A percentile compares a stretch with the other conserved stretches of the same genome.
phyloP scores from a whole-genome alignment of 2,113 vertebrate species.

The Erpornis zantholeuca region DNA sequence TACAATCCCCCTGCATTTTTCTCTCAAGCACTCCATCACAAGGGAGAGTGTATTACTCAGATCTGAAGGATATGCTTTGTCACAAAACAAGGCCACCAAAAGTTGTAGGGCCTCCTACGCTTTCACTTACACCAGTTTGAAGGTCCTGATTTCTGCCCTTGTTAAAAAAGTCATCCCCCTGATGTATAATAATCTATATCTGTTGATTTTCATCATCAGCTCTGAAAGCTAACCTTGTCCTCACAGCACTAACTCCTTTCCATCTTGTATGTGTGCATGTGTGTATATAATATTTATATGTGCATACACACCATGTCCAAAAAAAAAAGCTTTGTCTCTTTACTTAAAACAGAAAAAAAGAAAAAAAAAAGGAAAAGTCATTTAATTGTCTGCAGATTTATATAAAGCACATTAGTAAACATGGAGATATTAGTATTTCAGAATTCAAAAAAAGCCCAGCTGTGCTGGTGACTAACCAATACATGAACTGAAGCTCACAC shows the following conservation, averaged over 20 bases:
- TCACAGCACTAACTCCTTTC: conserved; percentile 62
- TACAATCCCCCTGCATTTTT: conserved; percentile 30
- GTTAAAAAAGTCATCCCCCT: conserved; percentile 27
- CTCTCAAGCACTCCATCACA: not conserved
- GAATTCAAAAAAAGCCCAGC: conserved; percentile 68
- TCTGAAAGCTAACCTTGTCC: conserved; percentile 67
- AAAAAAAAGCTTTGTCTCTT: conserved; percentile 51
- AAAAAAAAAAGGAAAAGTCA: conserved; percentile 31
- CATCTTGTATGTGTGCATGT: conserved; percentile 62
- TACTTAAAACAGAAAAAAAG: conserved; percentile 34
- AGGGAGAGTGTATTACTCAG: conserved; percentile 44
- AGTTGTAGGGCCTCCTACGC: not conserved
- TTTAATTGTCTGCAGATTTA: conserved; percentile 65
- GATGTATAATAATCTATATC: conserved; percentile 40
- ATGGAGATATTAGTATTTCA: conserved; percentile 68
- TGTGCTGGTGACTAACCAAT: conserved; percentile 76
- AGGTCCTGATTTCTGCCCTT: conserved; percentile 27
- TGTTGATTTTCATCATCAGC: conserved; percentile 66
- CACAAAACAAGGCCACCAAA: conserved; percentile 59
- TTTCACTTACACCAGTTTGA: not conserved
- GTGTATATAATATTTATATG: conserved; percentile 71
- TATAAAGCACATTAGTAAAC: conserved; percentile 75
- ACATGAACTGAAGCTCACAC: conserved; percentile 77
- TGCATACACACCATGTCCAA: conserved; percentile 59
- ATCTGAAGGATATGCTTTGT: conserved; percentile 59